Evolutionary conservation across 2,888 invertebrate genomes (phyloP).

Genomic region (Elmis aenea): DNA sequence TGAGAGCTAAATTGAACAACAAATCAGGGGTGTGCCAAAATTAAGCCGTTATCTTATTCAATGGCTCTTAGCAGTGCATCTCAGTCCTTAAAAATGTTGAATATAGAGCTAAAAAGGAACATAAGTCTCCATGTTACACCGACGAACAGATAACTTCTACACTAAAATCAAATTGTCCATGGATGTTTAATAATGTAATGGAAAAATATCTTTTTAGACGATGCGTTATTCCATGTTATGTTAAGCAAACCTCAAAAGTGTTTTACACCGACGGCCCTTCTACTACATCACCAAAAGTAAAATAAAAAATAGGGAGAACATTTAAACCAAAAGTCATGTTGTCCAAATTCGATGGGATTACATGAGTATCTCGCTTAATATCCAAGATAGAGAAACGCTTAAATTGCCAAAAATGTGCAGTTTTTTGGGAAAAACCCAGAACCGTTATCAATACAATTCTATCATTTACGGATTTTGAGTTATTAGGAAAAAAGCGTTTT

Average conservation of each 20-base stretch:
- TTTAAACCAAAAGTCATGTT: conserved; percentile 3
- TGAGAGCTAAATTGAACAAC: conserved; percentile 1
- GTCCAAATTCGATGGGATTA: too few relatives aligned
- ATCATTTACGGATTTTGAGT: too few relatives aligned
- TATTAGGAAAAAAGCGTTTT: too few relatives aligned
- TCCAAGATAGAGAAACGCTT: too few relatives aligned
- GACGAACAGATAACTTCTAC: too few relatives aligned
- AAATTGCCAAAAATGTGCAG: too few relatives aligned
- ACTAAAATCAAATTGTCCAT: conserved; percentile 1
- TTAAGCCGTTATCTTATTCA: conserved; percentile 1
- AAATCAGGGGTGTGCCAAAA: conserved; percentile 1
- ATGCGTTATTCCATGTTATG: conserved; percentile 1
- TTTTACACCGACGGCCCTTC: neutral
- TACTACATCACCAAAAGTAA: neutral
- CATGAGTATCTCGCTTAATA: too few relatives aligned
- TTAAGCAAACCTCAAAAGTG: neutral
- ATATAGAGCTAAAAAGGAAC: too few relatives aligned
- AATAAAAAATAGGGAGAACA: conserved; percentile 2
- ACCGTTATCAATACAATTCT: neutral
- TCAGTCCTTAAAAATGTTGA: neutral
- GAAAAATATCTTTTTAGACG: conserved; percentile 1
- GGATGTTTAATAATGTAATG: neutral
- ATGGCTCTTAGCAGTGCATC: conserved; percentile 1
- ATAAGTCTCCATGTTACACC: too few relatives aligned
- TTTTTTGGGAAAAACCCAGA: too few relatives aligned